Evolutionary conservation across 2,113 vertebrate genomes (phyloP), one percentile per base, ranked within the genome.

Genomic region (human (Homo sapiens)): DNA sequence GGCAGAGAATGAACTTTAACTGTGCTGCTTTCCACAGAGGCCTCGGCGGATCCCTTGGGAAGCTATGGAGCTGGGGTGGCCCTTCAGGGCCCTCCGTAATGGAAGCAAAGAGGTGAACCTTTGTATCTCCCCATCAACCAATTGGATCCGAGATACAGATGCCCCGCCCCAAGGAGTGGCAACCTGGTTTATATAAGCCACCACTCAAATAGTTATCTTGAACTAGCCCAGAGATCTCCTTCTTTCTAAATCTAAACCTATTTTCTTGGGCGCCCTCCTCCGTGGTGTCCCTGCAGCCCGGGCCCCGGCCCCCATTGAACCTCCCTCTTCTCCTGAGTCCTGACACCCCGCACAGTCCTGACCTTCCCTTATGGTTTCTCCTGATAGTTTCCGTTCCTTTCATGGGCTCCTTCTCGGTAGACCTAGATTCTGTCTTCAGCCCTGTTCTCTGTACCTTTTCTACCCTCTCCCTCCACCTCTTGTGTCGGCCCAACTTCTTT

Each of bases 261-360:
- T 2, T 70, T 82, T 82, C 13, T 45, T 10, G 17, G 73, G 20
- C 4, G 16, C 20, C 30, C 11, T 61, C n/a, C 59, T 86, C 50
- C 40, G 80, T 8, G 8, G 43, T 45, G 6, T 16, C 73, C 27
- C 30, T 81, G 73, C 8, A 75, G 80, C 22, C 20, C 0, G 0
- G 68, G 17, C 13, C 9, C 70, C 0, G 68, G 17, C 13, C 13
- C 70, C 50, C 40, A 25, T 1, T 27, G 59, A 32, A 55, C n/a
- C 32, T 4, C 16, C 52, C 27, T 76, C 27, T 35, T 55, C 72
- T 50, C 50, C 6, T 18, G 52, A 50, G 23, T 35, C 32, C 70
- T n/a, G n/a, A 27, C 2, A 6, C 57, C n/a, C 18, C 5, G 16
- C 52, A 11, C 14, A 1, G 22, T 12, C 25, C 86, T 22, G 52